Percentiles rank a stretch among this genome's conserved stretches.
Conservation (phyloP, 2,888 invertebrate species). For the Amphipoea lucens region DNA sequence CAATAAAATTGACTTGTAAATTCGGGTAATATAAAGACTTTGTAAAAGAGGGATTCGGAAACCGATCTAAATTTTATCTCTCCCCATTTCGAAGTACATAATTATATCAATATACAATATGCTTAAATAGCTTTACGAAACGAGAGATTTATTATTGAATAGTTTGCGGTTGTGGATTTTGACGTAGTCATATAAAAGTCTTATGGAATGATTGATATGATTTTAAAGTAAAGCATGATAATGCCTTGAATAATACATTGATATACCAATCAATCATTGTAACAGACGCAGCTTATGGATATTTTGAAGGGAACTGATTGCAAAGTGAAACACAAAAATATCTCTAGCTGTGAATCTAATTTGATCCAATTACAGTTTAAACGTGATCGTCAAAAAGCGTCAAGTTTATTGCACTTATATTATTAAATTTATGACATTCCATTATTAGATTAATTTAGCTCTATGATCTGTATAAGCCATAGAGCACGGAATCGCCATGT, state of each 20-base stretch:
- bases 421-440: constrained; percentile 35
- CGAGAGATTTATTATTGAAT: constrained; percentile 5
- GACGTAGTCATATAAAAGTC: neutral
- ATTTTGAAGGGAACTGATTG: constrained; percentile 2
- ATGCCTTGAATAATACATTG: constrained; percentile 16
- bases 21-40: constrained; percentile 18
- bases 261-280: constrained; percentile 20
- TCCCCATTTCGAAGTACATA: constrained; percentile 9
- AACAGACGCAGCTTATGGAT: constrained; percentile 14
- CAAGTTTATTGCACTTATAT: constrained; percentile 20
- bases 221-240: constrained; percentile 2
- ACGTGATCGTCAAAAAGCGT: neutral
- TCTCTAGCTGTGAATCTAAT: neutral
- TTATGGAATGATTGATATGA: constrained; percentile 46
- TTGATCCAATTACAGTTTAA: neutral
- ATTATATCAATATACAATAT: neutral
- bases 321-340: neutral
- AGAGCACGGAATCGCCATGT: neutral
- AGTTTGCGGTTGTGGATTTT: constrained; percentile 14
- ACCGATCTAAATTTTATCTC: constrained; percentile 25
- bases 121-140: neutral
- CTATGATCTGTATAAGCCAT: neutral
- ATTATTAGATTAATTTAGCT: constrained; percentile 11
- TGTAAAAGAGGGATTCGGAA: constrained; percentile 46
- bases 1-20: constrained; percentile 49